These are phyloP conservation scores for Erythrocercus mccallii DNA, from an alignment of 2,113 vertebrate genomes.

Conservation along the genomic window DNA sequence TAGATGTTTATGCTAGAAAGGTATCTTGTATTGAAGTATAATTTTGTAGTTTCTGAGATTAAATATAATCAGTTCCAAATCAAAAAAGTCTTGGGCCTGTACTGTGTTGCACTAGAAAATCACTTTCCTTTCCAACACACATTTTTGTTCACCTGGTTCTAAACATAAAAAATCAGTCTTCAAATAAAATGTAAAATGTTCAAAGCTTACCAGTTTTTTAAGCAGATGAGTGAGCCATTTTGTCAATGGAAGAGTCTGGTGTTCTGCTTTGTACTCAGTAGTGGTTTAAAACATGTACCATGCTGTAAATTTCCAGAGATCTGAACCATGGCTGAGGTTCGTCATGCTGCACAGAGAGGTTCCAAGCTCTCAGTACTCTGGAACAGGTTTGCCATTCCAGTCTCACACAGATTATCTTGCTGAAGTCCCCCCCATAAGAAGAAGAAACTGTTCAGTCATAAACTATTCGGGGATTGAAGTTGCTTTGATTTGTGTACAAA, in stretches of 20 bases:
- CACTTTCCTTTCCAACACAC: not conserved
- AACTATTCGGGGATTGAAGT: not conserved
- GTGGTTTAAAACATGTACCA: not conserved
- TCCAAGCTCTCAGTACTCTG: not conserved
- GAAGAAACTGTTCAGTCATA: not conserved
- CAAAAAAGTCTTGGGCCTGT: not conserved
- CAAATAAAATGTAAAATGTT: not conserved
- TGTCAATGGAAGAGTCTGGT: not conserved
- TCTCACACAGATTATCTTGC: not conserved
- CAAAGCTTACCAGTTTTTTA: not conserved
- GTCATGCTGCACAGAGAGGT: not conserved
- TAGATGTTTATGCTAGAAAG: not conserved
- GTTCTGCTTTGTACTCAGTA: not conserved
- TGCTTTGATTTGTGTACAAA: not conserved
- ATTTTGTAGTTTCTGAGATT: not conserved
- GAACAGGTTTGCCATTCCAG: not conserved
- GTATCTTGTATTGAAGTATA: not conserved
- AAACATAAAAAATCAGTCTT: not conserved
- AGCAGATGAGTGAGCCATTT: not conserved
- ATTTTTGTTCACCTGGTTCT: not conserved
- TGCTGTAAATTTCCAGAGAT: not conserved
- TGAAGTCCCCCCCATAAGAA: not conserved
- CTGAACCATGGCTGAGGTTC: not conserved
- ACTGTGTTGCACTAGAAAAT: not conserved
- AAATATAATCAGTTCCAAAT: not conserved